Evolutionary conservation across 2,113 vertebrate species (phyloP).

Genomic region (Esox niger): DNA sequence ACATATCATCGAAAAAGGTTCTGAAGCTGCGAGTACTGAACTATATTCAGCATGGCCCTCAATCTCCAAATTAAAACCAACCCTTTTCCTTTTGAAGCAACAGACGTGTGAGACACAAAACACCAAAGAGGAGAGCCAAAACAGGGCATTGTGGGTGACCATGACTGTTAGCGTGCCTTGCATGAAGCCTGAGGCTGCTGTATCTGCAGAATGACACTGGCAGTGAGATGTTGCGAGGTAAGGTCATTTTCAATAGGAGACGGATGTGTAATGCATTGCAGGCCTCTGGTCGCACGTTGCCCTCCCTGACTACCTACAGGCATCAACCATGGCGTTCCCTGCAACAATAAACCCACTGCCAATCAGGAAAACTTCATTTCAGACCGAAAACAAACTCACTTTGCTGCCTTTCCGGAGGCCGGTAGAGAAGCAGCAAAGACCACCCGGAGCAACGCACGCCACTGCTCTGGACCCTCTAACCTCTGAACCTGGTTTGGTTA

Average conservation of each 20-base stretch:
- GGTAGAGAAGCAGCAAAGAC: conserved; percentile 25
- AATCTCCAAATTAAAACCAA: neutral
- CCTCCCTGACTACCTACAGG: conserved; percentile 67
- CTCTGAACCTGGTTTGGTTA: too few species aligned
- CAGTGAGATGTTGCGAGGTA: conserved; percentile 65
- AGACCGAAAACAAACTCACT: conserved; percentile 52
- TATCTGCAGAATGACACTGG: conserved; percentile 62
- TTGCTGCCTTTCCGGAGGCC: conserved; percentile 41
- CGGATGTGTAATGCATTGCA: conserved; percentile 73
- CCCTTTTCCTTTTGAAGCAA: neutral
- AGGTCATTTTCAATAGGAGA: conserved; percentile 63
- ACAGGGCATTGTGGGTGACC: neutral
- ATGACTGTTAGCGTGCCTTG: conserved; percentile 62
- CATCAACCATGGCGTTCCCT: conserved; percentile 76
- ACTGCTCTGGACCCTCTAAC: conserved; percentile 4
- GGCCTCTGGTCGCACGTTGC: conserved; percentile 58
- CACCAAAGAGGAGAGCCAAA: neutral
- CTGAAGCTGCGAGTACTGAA: neutral
- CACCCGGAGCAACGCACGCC: conserved; percentile 32
- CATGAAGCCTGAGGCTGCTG: conserved; percentile 61
- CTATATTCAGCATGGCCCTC: neutral
- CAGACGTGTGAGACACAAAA: neutral
- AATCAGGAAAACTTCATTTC: conserved; percentile 57
- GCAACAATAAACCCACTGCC: conserved; percentile 72
- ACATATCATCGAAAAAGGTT: neutral